Percentiles rank a stretch among this genome's conserved stretches.
Evolutionary conservation across 2,797 vertebrate species (phyloP).

Genomic region (Spinibarbus caldwelli): DNA sequence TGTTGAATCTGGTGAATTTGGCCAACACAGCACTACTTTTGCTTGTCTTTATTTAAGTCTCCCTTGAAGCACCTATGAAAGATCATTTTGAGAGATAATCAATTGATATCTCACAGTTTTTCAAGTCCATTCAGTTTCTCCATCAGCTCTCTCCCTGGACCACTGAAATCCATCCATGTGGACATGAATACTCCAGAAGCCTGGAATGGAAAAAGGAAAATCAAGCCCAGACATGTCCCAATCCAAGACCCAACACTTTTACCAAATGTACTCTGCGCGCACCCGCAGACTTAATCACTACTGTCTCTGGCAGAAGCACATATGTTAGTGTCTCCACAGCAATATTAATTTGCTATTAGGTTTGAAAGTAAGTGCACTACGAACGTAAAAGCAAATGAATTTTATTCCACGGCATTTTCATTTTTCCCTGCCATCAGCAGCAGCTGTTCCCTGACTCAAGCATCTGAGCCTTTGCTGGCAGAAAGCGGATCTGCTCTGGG

Average conservation of each 20-base stretch:
- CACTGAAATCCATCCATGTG: constrained; percentile 14
- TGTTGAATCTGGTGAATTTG: constrained; percentile 8
- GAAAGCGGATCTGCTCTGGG: not conserved
- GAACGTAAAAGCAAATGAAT: not conserved
- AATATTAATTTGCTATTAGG: not conserved
- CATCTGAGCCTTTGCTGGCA: constrained; percentile 15
- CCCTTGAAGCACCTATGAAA: not conserved
- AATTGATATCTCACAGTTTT: not conserved
- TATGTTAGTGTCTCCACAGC: not conserved
- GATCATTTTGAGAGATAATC: not conserved
- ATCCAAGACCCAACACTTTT: not conserved
- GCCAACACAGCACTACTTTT: not conserved
- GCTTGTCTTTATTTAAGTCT: not conserved
- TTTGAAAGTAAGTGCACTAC: not conserved
- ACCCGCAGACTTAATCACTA: not conserved
- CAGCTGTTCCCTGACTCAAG: constrained; percentile 30
- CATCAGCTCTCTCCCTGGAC: not conserved
- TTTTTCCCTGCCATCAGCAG: constrained; percentile 4
- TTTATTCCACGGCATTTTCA: not conserved
- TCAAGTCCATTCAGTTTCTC: not conserved
- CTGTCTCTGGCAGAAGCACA: not conserved
- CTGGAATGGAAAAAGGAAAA: not conserved
- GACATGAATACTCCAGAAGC: constrained; percentile 39
- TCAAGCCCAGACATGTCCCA: constrained; percentile 7
- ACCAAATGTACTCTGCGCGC: not conserved